These are phyloP conservation scores for Emmelina monodactyla DNA, from an alignment of 2,888 invertebrate species.

Conservation along the genomic window DNA sequence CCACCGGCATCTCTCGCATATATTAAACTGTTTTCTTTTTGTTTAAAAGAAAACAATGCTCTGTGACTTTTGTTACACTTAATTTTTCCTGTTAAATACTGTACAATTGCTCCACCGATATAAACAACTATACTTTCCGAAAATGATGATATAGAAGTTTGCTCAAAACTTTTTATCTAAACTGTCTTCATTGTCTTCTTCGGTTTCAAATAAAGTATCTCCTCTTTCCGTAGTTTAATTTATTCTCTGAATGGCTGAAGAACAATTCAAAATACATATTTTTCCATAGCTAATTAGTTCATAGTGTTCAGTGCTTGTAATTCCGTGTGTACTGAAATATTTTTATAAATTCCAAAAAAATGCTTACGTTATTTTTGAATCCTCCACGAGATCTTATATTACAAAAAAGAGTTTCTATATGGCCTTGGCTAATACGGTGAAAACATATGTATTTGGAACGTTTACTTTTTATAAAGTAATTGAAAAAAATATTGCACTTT, in stretches of 20 bases:
- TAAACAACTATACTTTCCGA: conserved; percentile 7
- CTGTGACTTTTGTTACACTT: conserved; percentile 7
- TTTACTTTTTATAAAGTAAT: not conserved
- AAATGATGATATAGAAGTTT: conserved; percentile 6
- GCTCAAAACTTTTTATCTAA: not conserved
- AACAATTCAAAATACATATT: conserved; percentile 4
- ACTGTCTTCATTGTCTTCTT: not conserved
- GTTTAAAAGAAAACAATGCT: conserved; percentile 5
- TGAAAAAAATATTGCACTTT: conserved; percentile 3
- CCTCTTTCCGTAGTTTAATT: conserved; percentile 3
- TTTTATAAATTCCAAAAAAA: conserved; percentile 6
- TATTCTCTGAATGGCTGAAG: conserved; percentile 5
- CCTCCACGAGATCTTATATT: conserved; percentile 9
- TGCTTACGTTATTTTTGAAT: conserved; percentile 5
- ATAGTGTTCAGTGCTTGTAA: not conserved
- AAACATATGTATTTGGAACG: conserved; percentile 3
- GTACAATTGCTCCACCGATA: conserved; percentile 7
- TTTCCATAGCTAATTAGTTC: conserved; percentile 3
- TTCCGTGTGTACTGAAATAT: conserved; percentile 4
- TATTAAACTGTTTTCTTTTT: conserved; percentile 7
- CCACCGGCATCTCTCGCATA: conserved; percentile 10
- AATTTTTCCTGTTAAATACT: conserved; percentile 4
- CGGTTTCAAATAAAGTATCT: not conserved
- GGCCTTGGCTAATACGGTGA: conserved; percentile 7
- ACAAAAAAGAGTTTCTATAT: conserved; percentile 9